Evolutionary conservation across 2,797 vertebrate genomes (phyloP), one percentile per base, ranked within the genome.

Genomic region (Pipistrellus pipistrellus): DNA sequence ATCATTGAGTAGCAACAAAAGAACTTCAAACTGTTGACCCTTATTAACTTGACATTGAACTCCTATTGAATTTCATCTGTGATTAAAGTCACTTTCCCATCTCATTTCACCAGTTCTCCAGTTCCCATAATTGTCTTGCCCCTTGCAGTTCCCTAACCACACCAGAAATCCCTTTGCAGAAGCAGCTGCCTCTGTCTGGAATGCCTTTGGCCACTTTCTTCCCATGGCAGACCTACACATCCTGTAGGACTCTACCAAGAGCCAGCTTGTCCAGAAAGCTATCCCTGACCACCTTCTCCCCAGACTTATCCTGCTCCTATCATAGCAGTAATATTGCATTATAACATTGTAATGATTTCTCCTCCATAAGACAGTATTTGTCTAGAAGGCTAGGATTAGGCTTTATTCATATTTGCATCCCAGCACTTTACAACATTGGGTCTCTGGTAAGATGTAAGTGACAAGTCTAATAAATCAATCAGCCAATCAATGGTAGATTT

Each of bases 381-480:
- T 77, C 90, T 85, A 73, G 13, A 92, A 69, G 32, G 38, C 25
- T 32, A 73, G 44, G 78, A 55, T 55, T 46, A 64, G 53, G 21
- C 20, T 88, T 91, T 91, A 59, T 32, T 80, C 51, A 30, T 38
- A 57, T 69, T 87, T 66, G 32, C 1, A 88, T 48, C 15, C 30
- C 13, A 95, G 11, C 0, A 55, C 53, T 62, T 75, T 48, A 66
- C 11, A 66, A 11, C 35, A 18, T 27, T 41, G 71, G 51, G 13
- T 68, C 23, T n/a, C 69, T 78, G 30, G 21, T 15, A 44, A 71
- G 6, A 6, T 25, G 1, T 77, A 11, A 48, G 27, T 66, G 18
- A 73, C 75, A 85, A 88, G 11, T 78, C 30, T 48, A 41, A 46
- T 62, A 44, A 95, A 69, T 69, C 17, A 84, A 51, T 81, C 66